Percentiles rank a stretch among this genome's conserved stretches.
Evolutionary conservation across 2,888 invertebrate species (phyloP).

Genomic region (Ophion ellenae): DNA sequence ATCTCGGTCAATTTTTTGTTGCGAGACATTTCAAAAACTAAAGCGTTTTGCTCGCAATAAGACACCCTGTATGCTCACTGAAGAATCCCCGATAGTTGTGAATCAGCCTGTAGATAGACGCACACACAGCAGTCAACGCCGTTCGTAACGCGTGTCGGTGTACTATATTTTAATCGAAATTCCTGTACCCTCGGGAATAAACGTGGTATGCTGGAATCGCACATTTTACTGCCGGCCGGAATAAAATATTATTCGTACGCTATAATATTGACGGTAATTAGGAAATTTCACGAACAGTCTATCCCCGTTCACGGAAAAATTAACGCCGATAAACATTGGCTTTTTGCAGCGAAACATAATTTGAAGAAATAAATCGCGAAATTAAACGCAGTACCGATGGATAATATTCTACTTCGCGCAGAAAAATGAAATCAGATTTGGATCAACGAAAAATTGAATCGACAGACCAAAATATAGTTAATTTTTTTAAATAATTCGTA

Average conservation of each 20-base stretch:
- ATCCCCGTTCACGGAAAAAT: background rate
- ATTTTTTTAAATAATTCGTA: too few relatives aligned
- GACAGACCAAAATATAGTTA: too few relatives aligned
- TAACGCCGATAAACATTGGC: background rate
- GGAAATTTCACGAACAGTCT: background rate
- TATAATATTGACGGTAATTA: constrained; percentile 26
- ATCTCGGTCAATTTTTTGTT: too few relatives aligned
- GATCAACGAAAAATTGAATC: too few relatives aligned
- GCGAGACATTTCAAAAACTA: too few relatives aligned
- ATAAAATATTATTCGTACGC: constrained; percentile 9
- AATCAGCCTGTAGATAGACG: too few relatives aligned
- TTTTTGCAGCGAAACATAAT: background rate
- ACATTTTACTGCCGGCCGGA: constrained; percentile 2
- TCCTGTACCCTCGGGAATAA: constrained; percentile 14
- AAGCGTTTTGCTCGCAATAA: too few relatives aligned
- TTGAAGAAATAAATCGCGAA: background rate
- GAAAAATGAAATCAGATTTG: too few relatives aligned
- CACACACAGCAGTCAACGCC: background rate
- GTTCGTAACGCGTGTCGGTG: background rate
- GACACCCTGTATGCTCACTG: too few relatives aligned
- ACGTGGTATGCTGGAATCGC: constrained; percentile 28
- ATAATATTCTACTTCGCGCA: too few relatives aligned
- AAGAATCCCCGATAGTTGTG: too few relatives aligned
- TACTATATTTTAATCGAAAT: constrained; percentile 51
- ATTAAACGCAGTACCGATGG: too few relatives aligned